Conservation (phyloP, 2,113 vertebrate genomes). For the Periophthalmodon schlosseri region DNA sequence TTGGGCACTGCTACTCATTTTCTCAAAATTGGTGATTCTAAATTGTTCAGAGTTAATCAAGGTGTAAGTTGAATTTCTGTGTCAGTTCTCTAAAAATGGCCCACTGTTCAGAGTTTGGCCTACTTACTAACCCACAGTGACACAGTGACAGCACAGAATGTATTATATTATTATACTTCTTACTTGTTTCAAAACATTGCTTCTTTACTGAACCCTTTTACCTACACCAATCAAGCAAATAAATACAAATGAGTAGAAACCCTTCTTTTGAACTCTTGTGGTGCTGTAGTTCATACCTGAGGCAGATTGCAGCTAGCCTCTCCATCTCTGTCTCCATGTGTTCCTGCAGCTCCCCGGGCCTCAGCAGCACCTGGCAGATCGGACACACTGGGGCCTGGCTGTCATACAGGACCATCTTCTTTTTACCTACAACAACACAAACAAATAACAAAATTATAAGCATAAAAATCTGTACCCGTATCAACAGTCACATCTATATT, state of each 20-base stretch:
- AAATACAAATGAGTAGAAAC: not conserved
- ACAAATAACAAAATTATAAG: not conserved
- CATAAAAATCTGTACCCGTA: not conserved
- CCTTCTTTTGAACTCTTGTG: not conserved
- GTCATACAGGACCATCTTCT: conserved; percentile 94
- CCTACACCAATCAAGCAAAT: not conserved
- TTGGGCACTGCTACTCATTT: no score
- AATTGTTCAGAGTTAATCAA: no score
- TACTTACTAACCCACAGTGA: no score
- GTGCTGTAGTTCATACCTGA: conserved; percentile 83
- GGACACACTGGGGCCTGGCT: conserved; percentile 97
- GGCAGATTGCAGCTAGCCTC: conserved; percentile 88
- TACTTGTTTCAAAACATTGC: no score
- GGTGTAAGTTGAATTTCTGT: no score
- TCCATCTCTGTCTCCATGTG: conserved; percentile 99
- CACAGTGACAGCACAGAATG: no score
- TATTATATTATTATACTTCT: no score
- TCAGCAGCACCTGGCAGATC: conserved; percentile 95
- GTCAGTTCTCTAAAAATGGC: no score
- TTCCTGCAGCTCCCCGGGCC: conserved; percentile 94
- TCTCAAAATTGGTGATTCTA: no score
- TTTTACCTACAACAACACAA: conserved; percentile 86
- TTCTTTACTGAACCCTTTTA: no score
- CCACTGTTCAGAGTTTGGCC: no score
- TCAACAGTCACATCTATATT: not conserved